Base-by-base conservation (phyloP, 2,888 invertebrate species). In the Lottia scabra region DNA sequence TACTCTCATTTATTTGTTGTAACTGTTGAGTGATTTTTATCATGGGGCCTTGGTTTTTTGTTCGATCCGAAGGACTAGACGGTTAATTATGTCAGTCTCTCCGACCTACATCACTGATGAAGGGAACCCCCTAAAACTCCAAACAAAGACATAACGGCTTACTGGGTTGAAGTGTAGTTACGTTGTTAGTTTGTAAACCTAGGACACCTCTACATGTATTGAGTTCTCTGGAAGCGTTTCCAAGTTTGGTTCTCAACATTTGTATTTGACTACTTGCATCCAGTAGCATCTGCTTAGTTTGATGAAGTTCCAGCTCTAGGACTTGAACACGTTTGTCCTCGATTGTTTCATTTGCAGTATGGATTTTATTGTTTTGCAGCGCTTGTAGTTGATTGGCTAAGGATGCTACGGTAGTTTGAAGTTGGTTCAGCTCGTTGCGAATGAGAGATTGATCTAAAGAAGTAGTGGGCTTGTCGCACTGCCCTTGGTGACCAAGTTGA, bases 401-500 rank as follows among this genome's bases (percentile, higher is more conserved):
- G 5, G 65, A 65, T 2, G 74, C 74, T 19, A 83, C 74, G 69
- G 79, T 79, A 64, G 76, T 75, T 43, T 78, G 80, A 75, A 71
- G 75, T 70, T 48, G 77, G 77, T 8, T 78, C 71, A 71, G 78
- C 75, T 69, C 73, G 65, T 71, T 75, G 45, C 56, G 69, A 63
- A 68, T 5, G 15, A 27, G 2, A 16, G 19, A 13, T 12, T 10
- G 30, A 56, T 19, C 56, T 1, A 19, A n/a, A 13, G 38, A 19
- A 16, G 16, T 26, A 26, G 70, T 38, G 3, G 44, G 26, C 0
- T 64, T 44, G 67, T 80, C 78, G 71, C 83, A 83, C 23, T 76
- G 77, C 8, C 77, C 71, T 26, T 74, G 72, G 38, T 79, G 80
- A 1, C 83, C 83, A 4, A 83, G 73, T 68, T 82, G 77, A 1